Percentiles rank a stretch among this genome's conserved stretches.
Evolutionary conservation across 2,888 invertebrate genomes (phyloP).

Genomic region (Rhodophaea formosa): DNA sequence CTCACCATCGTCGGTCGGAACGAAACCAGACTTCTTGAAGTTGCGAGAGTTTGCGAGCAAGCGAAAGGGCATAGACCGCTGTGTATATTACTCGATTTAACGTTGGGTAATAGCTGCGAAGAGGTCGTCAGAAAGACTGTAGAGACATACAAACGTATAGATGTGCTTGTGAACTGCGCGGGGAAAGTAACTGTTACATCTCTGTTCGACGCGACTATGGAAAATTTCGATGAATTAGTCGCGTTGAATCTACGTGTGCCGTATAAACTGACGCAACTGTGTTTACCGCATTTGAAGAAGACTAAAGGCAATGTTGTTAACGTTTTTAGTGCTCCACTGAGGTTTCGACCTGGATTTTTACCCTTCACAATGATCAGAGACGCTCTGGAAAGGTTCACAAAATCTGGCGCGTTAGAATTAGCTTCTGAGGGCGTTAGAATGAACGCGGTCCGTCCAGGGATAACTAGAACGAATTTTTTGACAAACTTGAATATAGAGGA

Average conservation of each 20-base stretch:
- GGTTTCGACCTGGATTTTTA: constrained; percentile 52
- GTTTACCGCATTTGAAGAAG: constrained; percentile 47
- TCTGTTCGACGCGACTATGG: constrained; percentile 51
- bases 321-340: constrained; percentile 46
- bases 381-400: constrained; percentile 55
- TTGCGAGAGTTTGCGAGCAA: constrained; percentile 44
- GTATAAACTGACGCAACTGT: constrained; percentile 52
- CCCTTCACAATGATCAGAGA: constrained; percentile 50
- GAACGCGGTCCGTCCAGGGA: constrained; percentile 59
- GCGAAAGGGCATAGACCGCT: constrained; percentile 43
- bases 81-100: constrained; percentile 49
- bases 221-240: constrained; percentile 52
- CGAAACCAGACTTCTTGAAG: constrained; percentile 44
- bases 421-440: constrained; percentile 54
- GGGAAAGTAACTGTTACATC: constrained; percentile 50
- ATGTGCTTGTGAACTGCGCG: constrained; percentile 56
- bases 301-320: constrained; percentile 59
- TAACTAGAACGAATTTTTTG: constrained; percentile 55
- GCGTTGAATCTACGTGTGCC: constrained; percentile 55
- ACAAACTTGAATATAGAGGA: constrained; percentile 51
- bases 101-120: constrained; percentile 48
- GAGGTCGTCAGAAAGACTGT: constrained; percentile 49
- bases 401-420: constrained; percentile 52
- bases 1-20: constrained; percentile 54
- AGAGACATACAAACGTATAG: constrained; percentile 46